A percentile compares a stretch with the other conserved stretches of the same genome.
These are phyloP conservation scores for Apaloderma vittatum DNA, from an alignment of 2,113 vertebrate species.

Conservation along the genomic window DNA sequence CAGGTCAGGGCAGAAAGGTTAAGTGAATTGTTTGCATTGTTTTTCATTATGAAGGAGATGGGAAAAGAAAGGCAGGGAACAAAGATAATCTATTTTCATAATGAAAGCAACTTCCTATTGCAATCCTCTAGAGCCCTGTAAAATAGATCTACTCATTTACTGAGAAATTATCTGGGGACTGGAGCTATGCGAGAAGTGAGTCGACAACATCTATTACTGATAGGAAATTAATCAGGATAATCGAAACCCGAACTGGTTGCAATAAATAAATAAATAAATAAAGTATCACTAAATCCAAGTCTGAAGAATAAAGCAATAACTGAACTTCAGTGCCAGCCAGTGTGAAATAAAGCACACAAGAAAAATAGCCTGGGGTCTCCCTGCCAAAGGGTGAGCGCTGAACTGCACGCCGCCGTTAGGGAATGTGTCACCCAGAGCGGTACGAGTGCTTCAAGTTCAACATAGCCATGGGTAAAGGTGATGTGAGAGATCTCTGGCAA, in stretches of 20 bases:
- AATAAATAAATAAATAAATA: neutral
- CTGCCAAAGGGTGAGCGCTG: fast-evolving
- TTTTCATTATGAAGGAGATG: neutral
- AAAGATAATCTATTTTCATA: neutral
- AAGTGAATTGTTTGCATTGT: neutral
- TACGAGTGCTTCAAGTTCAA: neutral
- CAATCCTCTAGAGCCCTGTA: neutral
- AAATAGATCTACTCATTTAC: neutral
- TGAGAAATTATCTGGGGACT: neutral
- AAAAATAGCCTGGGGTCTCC: neutral
- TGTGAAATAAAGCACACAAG: neutral
- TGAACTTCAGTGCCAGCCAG: neutral
- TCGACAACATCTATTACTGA: neutral
- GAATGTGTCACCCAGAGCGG: neutral
- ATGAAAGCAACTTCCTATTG: neutral
- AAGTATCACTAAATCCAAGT: fast-evolving
- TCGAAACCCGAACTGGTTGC: neutral
- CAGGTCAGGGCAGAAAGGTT: neutral
- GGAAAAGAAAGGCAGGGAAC: neutral
- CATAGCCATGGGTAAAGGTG: neutral
- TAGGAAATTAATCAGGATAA: neutral
- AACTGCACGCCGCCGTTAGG: too few relatives aligned
- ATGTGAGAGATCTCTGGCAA: neutral
- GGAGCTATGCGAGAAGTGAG: neutral
- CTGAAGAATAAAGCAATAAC: neutral